Evolutionary conservation across 2,797 vertebrate genomes (phyloP).

Genomic region (Bovichtus diacanthus): DNA sequence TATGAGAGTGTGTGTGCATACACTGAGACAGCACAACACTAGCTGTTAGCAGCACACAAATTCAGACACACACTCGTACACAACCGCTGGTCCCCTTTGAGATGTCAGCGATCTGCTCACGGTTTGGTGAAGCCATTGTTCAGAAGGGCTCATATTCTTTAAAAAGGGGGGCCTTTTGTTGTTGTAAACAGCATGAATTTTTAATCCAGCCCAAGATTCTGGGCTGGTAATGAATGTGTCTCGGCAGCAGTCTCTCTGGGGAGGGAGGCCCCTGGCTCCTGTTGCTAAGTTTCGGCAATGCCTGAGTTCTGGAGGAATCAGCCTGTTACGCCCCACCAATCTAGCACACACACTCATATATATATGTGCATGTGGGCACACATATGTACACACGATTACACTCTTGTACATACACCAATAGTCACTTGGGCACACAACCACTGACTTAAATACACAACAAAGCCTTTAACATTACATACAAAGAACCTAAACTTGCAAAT

Average conservation of each 20-base stretch:
- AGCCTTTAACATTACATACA: slow-evolving; percentile 8
- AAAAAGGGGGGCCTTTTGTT: slow-evolving; percentile 79
- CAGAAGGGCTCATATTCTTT: slow-evolving; percentile 82
- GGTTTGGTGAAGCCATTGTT: slow-evolving; percentile 84
- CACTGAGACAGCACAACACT: slow-evolving; percentile 60
- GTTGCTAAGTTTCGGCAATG: slow-evolving; percentile 85
- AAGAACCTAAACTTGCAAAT: not conserved
- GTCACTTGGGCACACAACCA: slow-evolving; percentile 21
- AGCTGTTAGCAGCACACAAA: slow-evolving; percentile 66
- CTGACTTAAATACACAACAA: slow-evolving; percentile 32
- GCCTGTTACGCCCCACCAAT: slow-evolving; percentile 73
- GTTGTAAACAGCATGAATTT: slow-evolving; percentile 90
- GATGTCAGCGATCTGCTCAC: slow-evolving; percentile 82
- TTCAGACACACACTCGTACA: slow-evolving; percentile 63
- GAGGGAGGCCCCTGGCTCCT: slow-evolving; percentile 78
- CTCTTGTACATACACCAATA: slow-evolving; percentile 13
- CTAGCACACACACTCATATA: slow-evolving; percentile 34
- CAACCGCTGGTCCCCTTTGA: slow-evolving; percentile 74
- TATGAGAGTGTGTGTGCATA: slow-evolving; percentile 67
- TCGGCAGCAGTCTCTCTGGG: slow-evolving; percentile 78
- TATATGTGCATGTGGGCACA: slow-evolving; percentile 17
- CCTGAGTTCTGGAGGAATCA: slow-evolving; percentile 77
- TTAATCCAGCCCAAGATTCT: slow-evolving; percentile 84
- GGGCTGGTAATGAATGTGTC: slow-evolving; percentile 83
- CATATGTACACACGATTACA: not conserved